These are phyloP conservation scores for Tetrapedia diversipes DNA, from an alignment of 2,888 invertebrate species.

Conservation along the genomic window DNA sequence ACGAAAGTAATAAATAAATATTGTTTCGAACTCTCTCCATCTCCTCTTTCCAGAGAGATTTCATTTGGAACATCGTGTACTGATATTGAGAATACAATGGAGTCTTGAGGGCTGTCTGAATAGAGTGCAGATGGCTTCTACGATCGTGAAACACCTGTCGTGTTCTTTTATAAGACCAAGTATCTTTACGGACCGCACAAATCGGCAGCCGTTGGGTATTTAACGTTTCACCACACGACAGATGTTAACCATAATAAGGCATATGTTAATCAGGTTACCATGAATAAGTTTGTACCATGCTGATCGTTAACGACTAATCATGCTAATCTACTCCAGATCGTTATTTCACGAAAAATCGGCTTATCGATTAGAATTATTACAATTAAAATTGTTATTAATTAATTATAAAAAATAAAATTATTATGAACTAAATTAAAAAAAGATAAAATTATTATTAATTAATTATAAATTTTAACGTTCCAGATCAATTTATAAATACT, in stretches of 20 bases:
- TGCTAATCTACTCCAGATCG: no score
- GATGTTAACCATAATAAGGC: conserved; percentile 24
- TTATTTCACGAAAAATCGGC: no score
- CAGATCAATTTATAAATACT: no score
- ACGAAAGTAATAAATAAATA: neutral
- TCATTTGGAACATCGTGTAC: conserved; percentile 4
- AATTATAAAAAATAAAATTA: no score
- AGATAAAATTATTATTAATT: no score
- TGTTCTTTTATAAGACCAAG: neutral
- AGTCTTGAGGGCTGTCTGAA: neutral
- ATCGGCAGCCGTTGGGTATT: neutral
- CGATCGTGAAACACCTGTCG: conserved; percentile 51
- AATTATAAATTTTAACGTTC: no score
- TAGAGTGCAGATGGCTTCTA: conserved; percentile 43
- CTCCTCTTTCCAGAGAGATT: conserved; percentile 9
- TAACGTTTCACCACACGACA: conserved; percentile 2
- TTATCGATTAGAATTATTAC: no score
- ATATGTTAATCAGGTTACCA: conserved; percentile 10
- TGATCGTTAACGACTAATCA: no score
- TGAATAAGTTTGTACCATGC: neutral
- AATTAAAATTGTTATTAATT: no score
- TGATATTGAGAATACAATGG: conserved; percentile 24
- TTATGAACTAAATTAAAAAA: no score
- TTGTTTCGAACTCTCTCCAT: neutral
- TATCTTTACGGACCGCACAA: neutral